Evolutionary conservation across 2,797 vertebrate genomes (phyloP), one percentile per base, ranked within the genome.

Genomic region (Huso huso): DNA sequence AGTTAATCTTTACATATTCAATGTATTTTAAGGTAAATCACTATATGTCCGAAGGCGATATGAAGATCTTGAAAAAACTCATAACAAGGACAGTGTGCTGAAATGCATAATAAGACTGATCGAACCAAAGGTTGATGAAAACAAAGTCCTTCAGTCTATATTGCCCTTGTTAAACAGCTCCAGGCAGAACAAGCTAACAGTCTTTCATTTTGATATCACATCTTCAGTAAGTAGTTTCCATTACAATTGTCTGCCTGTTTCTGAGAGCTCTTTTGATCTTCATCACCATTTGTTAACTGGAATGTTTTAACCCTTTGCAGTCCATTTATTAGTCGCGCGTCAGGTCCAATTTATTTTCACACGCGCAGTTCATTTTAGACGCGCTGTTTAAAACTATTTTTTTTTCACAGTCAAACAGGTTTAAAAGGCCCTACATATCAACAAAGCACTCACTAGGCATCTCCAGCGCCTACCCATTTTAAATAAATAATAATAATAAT

Each of bases 161-260:
- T 76, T 86, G 62, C 81, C 83, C 7, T 87, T 82, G 76, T 65
- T 87, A 73, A 59, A 74, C 1, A 49, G 37, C 6, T 51, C 64
- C 0, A 69, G 73, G 59, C 82, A 86, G 71, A 71, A 48, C 1
- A 66, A 61, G 6, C 85, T 89, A 4, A 68, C 84, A 73, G 82
- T 92, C 12, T 86, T 93, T 76, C 91, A 93, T 74, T 77, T 93
- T 0, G 91, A 93, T 48, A 76, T 93, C 63, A 88, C 90, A 15
- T 83, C 90, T 53, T 88, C 90, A 7, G 91, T 93, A 70, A 87
- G 91, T 84, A n/a, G 53, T 66, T 62, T 52, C 4, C n/a, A 11
- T 15, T 64, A 6, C 37, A 4, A 12, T 66, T 62, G 13, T 15
- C 13, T 50, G 51, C 8, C 51, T 8, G 51, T 9, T 9, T 9